phyloP scores from a whole-genome alignment of 2,113 vertebrate species.

The Blennius ocellaris region DNA sequence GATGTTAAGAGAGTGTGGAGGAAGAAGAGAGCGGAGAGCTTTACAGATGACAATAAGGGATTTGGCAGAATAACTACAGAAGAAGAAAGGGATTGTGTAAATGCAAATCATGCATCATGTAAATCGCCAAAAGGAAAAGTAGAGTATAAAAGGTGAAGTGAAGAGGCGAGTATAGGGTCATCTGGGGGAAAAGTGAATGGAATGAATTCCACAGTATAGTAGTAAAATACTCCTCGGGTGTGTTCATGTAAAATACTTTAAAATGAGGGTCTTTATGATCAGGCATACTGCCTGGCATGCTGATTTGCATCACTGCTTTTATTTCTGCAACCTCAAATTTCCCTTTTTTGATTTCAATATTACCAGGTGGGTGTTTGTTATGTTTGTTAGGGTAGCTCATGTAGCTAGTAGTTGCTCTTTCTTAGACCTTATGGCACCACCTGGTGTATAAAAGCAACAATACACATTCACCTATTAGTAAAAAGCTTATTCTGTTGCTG shows the following conservation, averaged over 20 bases:
- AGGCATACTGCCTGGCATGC: not conserved
- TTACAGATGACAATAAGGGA: slow-evolving; percentile 17
- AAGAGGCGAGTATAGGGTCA: not conserved
- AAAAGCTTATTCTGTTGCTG: not conserved
- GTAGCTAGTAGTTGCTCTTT: not conserved
- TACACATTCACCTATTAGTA: slow-evolving; percentile 1
- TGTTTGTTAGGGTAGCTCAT: slow-evolving; percentile 7
- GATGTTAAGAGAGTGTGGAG: not conserved
- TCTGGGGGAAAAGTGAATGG: not conserved
- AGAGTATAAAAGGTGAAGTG: not conserved
- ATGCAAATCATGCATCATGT: not conserved
- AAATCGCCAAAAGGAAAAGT: not conserved
- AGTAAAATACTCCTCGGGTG: not conserved
- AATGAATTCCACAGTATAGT: not conserved
- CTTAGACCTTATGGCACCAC: slow-evolving; percentile 38
- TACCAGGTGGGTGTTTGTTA: not conserved
- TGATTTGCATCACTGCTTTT: not conserved
- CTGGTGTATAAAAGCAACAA: slow-evolving; percentile 47
- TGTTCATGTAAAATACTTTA: not conserved
- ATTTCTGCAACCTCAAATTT: not conserved
- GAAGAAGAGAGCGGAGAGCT: not conserved
- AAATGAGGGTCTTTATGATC: not conserved
- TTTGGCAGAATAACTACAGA: slow-evolving; percentile 21
- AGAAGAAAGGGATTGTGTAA: not conserved
- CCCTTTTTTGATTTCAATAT: slow-evolving; percentile 13